Evolutionary conservation across 2,797 vertebrate genomes (phyloP).

Genomic region (Diglossa cyanea): DNA sequence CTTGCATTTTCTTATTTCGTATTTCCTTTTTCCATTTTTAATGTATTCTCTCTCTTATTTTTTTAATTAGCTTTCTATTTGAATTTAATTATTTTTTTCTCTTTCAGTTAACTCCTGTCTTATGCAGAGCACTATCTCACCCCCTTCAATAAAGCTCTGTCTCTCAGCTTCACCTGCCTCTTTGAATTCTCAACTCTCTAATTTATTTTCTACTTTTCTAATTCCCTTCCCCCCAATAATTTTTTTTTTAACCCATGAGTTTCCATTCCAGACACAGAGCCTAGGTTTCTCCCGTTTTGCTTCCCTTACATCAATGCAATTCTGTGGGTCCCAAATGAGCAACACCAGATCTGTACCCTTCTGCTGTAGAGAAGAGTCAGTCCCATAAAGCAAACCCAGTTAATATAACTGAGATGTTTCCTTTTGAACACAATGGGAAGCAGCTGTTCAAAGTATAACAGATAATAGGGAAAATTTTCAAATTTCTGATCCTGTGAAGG

Average conservation of each 20-base stretch:
- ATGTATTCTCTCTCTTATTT: conserved; percentile 43
- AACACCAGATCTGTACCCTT: background rate
- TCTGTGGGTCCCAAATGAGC: background rate
- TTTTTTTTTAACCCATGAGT: conserved; percentile 43
- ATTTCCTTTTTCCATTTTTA: conserved; percentile 39
- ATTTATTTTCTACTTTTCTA: conserved; percentile 41
- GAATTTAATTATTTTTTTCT: conserved; percentile 59
- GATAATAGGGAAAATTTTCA: background rate
- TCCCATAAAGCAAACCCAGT: background rate
- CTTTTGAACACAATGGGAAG: background rate
- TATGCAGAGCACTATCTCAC: conserved; percentile 20
- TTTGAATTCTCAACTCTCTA: conserved; percentile 13
- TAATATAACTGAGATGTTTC: background rate
- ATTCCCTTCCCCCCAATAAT: background rate
- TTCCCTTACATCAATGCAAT: background rate
- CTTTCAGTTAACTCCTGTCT: conserved; percentile 44
- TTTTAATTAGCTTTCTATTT: conserved; percentile 61
- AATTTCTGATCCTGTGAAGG: background rate
- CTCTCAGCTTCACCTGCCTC: conserved; percentile 32
- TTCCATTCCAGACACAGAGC: background rate
- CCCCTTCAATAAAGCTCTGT: conserved; percentile 34
- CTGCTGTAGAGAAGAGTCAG: background rate
- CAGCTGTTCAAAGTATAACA: background rate
- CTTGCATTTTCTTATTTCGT: conserved; percentile 42
- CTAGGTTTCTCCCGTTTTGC: background rate